Base-by-base conservation (phyloP, 1,140 invertebrate genomes). In the Papilio polyxenes region DNA sequence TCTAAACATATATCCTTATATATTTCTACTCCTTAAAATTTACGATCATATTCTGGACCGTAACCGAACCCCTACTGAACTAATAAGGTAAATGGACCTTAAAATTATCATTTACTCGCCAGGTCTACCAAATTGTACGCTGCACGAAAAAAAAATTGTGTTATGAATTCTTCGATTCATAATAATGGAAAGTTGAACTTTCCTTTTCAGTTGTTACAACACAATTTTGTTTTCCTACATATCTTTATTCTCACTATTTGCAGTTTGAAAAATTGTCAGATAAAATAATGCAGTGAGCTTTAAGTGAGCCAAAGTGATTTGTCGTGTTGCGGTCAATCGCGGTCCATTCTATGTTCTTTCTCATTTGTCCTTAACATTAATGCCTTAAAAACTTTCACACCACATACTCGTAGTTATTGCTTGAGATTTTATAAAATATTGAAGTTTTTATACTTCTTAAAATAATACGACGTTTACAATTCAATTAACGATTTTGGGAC, bases 291-390 rank as follows among this genome's bases (percentile, higher is more conserved):
- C 69, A 75, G 69, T 53, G 75, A 79, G 65, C 62, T 74, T 81
- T 81, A 53, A 86, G 81, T 62, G 83, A 83, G 83, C 80, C 85
- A 88, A 93, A 93, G 92, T 90, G 92, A 92, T 91, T 92, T 93
- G 90, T 90, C 88, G 88, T 92, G 92, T 93, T 84, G 87, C 85
- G 88, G 89, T 89, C 89, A 90, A 90, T 89, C 85, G 86, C 86
- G 87, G 87, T 88, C 87, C 81, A 84, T 87, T 83, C 83, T 89
- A 87, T 87, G 86, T 89, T 89, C 81, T 81, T 84, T 85, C 83
- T 81, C 40, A 81, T 81, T 75, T 62, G 82, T 86, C 72, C 83
- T 81, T 88, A 80, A 87, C 72, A 75, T 82, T 17, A 56, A 20
- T 82, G 40, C 76, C 85, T 88, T 87, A 81, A 65, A 85, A 85